A percentile compares a stretch with the other conserved stretches of the same genome.
phyloP scores from a whole-genome alignment of 2,113 vertebrate genomes.

The Progne subis region DNA sequence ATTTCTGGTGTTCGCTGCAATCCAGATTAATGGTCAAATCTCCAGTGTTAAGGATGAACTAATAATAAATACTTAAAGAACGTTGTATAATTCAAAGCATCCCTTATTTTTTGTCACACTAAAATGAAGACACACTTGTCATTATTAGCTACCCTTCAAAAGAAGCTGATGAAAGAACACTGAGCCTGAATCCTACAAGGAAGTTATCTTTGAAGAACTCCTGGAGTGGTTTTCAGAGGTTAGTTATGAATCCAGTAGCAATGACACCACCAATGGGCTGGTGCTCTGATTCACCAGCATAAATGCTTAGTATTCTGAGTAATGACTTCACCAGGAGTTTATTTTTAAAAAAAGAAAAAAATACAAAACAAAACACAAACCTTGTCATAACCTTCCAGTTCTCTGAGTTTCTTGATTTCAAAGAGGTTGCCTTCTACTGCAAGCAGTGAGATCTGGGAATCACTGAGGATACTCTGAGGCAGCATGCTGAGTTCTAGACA shows the following conservation, averaged over 20 bases:
- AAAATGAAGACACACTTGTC: neutral
- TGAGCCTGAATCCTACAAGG: neutral
- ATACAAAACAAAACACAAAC: constrained; percentile 62
- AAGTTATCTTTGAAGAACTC: neutral
- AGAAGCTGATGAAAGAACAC: neutral
- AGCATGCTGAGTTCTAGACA: constrained; percentile 93
- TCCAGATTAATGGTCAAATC: neutral
- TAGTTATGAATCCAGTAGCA: neutral
- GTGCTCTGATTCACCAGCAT: neutral
- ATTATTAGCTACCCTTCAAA: neutral
- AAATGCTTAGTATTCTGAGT: neutral
- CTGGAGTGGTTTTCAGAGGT: neutral
- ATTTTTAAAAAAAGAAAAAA: neutral
- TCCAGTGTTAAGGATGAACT: neutral
- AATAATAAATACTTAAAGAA: neutral
- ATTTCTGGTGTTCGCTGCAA: neutral
- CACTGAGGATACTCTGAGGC: constrained; percentile 85
- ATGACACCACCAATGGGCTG: neutral
- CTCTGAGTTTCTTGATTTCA: constrained; percentile 90
- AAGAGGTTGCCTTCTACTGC: constrained; percentile 97
- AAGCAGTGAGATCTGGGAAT: constrained; percentile 93
- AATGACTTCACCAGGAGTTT: neutral
- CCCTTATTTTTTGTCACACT: neutral
- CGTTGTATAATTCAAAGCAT: neutral
- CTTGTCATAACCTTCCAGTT: constrained; percentile 95